Conservation (phyloP, 2,113 vertebrate species). For the Sardina pilchardus region DNA sequence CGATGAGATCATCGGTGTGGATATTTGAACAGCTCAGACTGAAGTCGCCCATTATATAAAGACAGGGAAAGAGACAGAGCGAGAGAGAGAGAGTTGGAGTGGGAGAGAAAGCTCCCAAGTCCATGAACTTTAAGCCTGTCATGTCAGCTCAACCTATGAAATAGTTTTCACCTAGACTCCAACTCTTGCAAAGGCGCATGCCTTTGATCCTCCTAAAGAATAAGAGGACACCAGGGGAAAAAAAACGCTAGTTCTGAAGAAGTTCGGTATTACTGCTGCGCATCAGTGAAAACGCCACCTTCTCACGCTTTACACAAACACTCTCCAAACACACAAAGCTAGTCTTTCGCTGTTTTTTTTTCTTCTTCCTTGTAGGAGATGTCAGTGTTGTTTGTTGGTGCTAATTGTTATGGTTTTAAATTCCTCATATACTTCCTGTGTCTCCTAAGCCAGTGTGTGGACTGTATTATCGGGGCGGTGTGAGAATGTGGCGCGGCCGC, state of each 20-base stretch:
- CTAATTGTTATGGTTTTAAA: constrained; percentile 55
- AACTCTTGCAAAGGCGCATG: neutral
- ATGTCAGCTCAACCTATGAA: constrained; percentile 27
- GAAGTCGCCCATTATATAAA: constrained; percentile 4
- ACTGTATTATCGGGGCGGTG: constrained; percentile 55
- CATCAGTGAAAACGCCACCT: neutral
- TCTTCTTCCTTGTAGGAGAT: neutral
- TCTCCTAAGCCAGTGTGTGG: constrained; percentile 59
- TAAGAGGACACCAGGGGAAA: neutral
- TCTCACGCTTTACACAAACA: neutral
- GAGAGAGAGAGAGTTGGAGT: neutral
- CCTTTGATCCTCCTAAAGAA: constrained; percentile 19
- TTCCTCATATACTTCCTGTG: constrained; percentile 64
- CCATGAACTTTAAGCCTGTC: constrained; percentile 6
- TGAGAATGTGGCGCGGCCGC: constrained; percentile 64
- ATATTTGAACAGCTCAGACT: constrained; percentile 20
- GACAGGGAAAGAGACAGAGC: constrained; percentile 11
- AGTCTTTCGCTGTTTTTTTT: neutral
- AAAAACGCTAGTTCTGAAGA: neutral
- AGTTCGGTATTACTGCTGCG: neutral
- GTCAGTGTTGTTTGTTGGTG: constrained; percentile 18
- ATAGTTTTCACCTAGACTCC: constrained; percentile 29
- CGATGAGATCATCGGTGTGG: constrained; percentile 17
- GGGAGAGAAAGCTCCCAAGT: neutral
- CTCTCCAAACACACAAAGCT: neutral